A percentile compares a stretch with the other conserved stretches of the same genome.
These are phyloP conservation scores for Erpornis zantholeuca DNA, from an alignment of 2,113 vertebrate species.

Conservation along the genomic window DNA sequence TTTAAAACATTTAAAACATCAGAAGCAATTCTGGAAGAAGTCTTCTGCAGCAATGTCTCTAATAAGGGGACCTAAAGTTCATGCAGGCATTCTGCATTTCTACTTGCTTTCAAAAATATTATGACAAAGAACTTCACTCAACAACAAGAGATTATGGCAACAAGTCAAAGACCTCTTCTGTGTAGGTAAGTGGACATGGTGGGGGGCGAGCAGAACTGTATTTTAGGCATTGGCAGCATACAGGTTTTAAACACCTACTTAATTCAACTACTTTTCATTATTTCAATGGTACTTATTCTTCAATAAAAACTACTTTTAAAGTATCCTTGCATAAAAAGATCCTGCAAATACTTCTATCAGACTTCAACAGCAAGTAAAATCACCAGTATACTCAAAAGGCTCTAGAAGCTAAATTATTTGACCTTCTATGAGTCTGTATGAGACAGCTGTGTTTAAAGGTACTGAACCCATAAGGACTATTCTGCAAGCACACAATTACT, in stretches of 20 bases:
- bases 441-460: not conserved
- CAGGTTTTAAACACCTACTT: not conserved
- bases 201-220: fast-evolving
- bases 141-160: not conserved
- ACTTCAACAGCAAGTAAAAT: not conserved
- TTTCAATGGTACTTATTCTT: not conserved
- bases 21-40: not conserved
- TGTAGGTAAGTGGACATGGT: not conserved
- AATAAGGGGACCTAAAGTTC: not conserved
- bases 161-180: not conserved
- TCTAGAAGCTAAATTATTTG: not conserved
- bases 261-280: not conserved
- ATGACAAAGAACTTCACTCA: not conserved
- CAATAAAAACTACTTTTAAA: not conserved
- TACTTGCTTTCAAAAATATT: not conserved
- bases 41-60: not conserved
- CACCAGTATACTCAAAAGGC: not conserved
- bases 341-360: not conserved
- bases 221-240: not conserved
- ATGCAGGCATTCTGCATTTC: not conserved
- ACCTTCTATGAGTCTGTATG: not conserved
- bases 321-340: not conserved
- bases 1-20: not conserved
- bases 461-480: not conserved
- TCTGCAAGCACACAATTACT: not conserved